Evolutionary conservation across 2,797 vertebrate species (phyloP).

Genomic region (Monodelphis domestica): DNA sequence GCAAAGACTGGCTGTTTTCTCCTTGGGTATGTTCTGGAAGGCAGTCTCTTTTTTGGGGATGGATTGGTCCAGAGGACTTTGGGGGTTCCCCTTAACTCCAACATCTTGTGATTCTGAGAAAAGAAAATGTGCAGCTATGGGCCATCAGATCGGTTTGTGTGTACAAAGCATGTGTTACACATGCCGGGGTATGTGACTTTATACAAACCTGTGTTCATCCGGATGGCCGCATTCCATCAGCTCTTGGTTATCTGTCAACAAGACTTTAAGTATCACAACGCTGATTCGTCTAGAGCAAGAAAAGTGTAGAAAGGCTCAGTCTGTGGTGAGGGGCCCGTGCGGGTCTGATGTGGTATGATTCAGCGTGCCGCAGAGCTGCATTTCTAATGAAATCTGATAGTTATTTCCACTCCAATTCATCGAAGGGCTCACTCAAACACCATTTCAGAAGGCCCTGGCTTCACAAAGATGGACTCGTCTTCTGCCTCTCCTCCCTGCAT

Average conservation of each 20-base stretch:
- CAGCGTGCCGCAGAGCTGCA: neutral
- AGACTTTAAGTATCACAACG: slow-evolving; percentile 23
- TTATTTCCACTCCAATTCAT: slow-evolving; percentile 54
- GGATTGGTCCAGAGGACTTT: neutral
- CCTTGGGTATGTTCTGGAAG: neutral
- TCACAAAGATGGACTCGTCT: slow-evolving; percentile 18
- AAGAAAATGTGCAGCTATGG: neutral
- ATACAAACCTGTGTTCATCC: slow-evolving; percentile 34
- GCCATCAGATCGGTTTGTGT: neutral
- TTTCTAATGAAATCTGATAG: slow-evolving; percentile 47
- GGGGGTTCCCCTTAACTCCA: neutral
- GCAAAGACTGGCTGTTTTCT: neutral
- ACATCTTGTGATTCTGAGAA: neutral
- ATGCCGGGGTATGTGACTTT: neutral
- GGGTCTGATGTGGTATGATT: slow-evolving; percentile 58
- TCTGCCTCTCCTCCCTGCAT: slow-evolving; percentile 31
- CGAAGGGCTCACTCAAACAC: slow-evolving; percentile 37
- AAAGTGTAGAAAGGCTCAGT: slow-evolving; percentile 28
- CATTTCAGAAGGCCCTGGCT: neutral
- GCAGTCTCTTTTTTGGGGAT: neutral
- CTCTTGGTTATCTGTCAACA: slow-evolving; percentile 60
- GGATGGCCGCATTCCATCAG: slow-evolving; percentile 49
- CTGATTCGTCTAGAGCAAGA: slow-evolving; percentile 48
- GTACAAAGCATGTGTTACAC: neutral
- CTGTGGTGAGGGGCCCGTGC: slow-evolving; percentile 37